Evolutionary conservation across 2,888 invertebrate genomes (phyloP), one percentile per base, ranked within the genome.

Genomic region (Drosophila tanythrix): DNA sequence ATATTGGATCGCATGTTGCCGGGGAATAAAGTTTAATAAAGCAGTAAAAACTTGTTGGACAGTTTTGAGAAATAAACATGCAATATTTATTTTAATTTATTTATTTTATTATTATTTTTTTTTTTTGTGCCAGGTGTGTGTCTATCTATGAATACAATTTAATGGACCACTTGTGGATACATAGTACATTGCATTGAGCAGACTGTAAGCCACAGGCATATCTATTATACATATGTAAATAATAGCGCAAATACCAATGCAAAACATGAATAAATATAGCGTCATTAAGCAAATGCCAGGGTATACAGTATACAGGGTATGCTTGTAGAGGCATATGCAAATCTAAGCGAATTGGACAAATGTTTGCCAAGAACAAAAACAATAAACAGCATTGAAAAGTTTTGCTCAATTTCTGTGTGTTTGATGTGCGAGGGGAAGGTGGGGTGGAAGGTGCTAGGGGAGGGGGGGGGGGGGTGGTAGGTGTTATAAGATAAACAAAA

Each of bases 401-500:
- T 31, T 40, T 46, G 21, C 29, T 57, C 15, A 40, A 40, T 43
- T 31, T 29, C 8, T 21, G 15, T 46, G 29, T 51, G 15, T 40
- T 35, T 53, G 53, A 3, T 18, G 15, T 36, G 53, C 33, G n/a
- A 5, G 18, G 4, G 29, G 31, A 1, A 2, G 31, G 51, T 51
- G 21, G 35, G 36, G 36, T 0, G 36, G 15, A 15, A 2, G 31
- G 51, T 52, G 13, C 18, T 7, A 21, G n/a, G 13, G 31, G 1
- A 1, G 21, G 33, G 3, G n/a, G 25, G 0, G 1, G 3, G 53
- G 18, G 55, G n/a, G 13, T 1, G 7, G 13, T 7, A 13, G 40
- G n/a, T 46, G 21, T 15, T 46, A 40, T 43, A 43, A 43, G 43
- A 57, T 57, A 57, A 57, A 57, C 57, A 57, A 57, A 57, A 57